Evolutionary conservation across 1,140 invertebrate species (phyloP).

Genomic region (Melipona quadrifasciata): DNA sequence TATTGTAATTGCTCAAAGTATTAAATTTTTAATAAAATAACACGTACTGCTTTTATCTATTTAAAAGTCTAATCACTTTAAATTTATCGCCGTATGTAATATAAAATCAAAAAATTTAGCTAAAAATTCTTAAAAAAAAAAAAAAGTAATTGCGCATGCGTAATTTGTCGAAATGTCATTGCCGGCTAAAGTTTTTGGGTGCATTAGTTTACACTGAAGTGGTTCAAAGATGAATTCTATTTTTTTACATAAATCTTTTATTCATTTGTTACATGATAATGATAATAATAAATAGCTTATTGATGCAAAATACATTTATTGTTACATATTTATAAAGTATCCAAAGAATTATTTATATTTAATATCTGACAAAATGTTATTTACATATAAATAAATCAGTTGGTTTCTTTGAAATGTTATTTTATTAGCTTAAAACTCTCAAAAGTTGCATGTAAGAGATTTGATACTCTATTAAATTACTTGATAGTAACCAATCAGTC

Average conservation of each 20-base stretch:
- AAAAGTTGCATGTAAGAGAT: slow-evolving; percentile 6
- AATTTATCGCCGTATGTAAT: not conserved
- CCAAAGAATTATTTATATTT: not conserved
- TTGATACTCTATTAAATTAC: slow-evolving; percentile 49
- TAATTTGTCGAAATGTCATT: not conserved
- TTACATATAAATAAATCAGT: not conserved
- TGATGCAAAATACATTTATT: not conserved
- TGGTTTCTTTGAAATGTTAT: not conserved
- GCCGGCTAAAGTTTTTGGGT: not conserved
- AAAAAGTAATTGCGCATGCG: slow-evolving; percentile 25
- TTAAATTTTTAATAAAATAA: not conserved
- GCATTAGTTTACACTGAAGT: not conserved
- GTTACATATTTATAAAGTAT: not conserved
- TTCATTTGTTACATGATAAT: not conserved
- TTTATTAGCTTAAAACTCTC: not conserved
- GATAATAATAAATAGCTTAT: not conserved
- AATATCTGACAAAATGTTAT: not conserved
- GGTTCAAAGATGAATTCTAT: not conserved
- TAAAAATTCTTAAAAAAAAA: not conserved
- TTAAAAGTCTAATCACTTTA: not conserved
- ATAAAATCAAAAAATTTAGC: not conserved
- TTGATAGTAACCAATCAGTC: slow-evolving; percentile 56
- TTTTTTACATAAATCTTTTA: not conserved
- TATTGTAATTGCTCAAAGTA: not conserved
- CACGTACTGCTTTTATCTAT: not conserved